Evolutionary conservation across 2,888 invertebrate species (phyloP), one percentile per base, ranked within the genome.

Genomic region (Drosophila maculinotata): DNA sequence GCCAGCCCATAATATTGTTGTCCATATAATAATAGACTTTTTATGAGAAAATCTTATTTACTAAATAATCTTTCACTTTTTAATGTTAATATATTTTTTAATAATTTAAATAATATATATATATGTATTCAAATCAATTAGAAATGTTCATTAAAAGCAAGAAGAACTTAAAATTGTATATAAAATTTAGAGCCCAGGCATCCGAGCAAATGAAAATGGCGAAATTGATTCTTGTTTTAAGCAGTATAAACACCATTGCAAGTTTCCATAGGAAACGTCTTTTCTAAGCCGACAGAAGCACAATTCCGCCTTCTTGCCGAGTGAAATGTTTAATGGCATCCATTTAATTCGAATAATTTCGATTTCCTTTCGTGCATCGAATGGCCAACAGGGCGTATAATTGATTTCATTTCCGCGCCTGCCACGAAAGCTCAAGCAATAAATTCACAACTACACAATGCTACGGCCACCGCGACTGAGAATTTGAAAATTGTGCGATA

Each of bases 341-440:
- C 65, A 59, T 70, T 80, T 71, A 81, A 66, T 81, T 54, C 64
- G 66, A 71, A 77, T 68, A 69, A 79, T 87, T 84, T 80, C 81
- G 60, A 87, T 82, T 82, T 82, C 81, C 87, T 72, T 72, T 80
- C 72, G 79, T 82, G 69, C 71, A 41, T 47, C 53, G 69, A 78
- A 63, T 65, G 69, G 51, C 78, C 60, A 82, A 82, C 87, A 60
- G 78, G 81, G 87, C 85, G 81, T 77, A 77, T 82, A 82, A 82
- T 87, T 82, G 81, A 87, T 82, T 87, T 60, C 71, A 82, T 75
- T 80, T 82, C 81, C 81, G 81, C 66, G 62, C 54, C 69, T 71
- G 76, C 69, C 84, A 67, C 79, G 49, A 72, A 65, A 70, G 52
- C 68, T 58, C 69, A 56, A 72, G 69, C 75, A 77, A 77, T 73